Conservation (phyloP, 2,797 vertebrate genomes). For the Aeoliscus strigatus region DNA sequence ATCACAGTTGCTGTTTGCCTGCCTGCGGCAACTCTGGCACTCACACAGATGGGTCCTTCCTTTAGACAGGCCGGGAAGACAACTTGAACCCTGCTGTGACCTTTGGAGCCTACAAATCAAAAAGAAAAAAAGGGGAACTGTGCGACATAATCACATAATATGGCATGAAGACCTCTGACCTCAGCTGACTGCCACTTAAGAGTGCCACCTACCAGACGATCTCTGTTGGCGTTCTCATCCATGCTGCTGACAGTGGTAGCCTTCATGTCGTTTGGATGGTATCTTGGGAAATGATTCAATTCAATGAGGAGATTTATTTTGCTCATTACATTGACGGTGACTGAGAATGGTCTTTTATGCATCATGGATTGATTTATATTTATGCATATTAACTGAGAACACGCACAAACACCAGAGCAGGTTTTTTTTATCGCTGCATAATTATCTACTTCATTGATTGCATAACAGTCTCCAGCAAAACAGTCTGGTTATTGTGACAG, state of each 20-base stretch:
- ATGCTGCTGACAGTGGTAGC: conserved; percentile 23
- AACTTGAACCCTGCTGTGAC: conserved; percentile 58
- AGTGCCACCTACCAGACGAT: conserved; percentile 21
- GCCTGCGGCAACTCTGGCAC: conserved; percentile 47
- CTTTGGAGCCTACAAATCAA: conserved; percentile 41
- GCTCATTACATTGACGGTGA: conserved; percentile 10
- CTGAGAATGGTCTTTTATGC: conserved; percentile 2
- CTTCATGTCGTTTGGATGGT: conserved; percentile 33
- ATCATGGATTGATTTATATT: conserved; percentile 12
- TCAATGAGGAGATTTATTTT: conserved; percentile 28
- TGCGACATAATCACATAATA: conserved; percentile 61
- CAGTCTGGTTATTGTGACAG: conserved; percentile 37
- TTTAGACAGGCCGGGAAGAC: conserved; percentile 47
- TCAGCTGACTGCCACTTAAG: conserved; percentile 35
- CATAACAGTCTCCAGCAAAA: conserved; percentile 26
- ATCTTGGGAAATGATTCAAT: conserved; percentile 21
- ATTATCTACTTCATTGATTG: conserved; percentile 25
- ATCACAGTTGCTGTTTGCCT: conserved; percentile 48
- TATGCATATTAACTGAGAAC: conserved; percentile 3
- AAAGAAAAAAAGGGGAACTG: conserved; percentile 42
- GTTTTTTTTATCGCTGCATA: conserved; percentile 10
- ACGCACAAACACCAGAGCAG: not conserved
- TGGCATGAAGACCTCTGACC: conserved; percentile 66
- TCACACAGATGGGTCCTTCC: conserved; percentile 46
- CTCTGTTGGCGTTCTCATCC: conserved; percentile 38